Evolutionary conservation across 2,113 vertebrate genomes (phyloP).

Genomic region (Jaculus jaculus): DNA sequence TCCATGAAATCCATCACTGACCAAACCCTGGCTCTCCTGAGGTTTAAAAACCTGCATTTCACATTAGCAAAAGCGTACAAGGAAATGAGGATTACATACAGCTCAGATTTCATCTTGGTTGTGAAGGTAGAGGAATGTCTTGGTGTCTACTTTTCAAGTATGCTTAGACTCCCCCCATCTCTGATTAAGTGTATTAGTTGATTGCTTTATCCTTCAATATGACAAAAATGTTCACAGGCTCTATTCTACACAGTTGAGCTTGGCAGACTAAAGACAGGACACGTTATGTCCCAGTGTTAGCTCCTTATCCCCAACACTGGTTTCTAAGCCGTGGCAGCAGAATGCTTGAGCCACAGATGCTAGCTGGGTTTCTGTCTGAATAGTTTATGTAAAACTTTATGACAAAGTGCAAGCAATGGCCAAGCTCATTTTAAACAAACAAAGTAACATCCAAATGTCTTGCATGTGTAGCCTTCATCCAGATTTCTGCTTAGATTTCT

Average conservation of each 20-base stretch:
- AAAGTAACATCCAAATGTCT: neutral
- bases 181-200: neutral
- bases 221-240: neutral
- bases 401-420: neutral
- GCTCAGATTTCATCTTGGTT: conserved; percentile 24
- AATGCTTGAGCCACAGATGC: neutral
- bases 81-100: conserved; percentile 36
- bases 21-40: conserved; percentile 11
- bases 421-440: neutral
- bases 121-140: neutral
- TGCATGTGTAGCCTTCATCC: neutral
- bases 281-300: neutral
- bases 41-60: conserved; percentile 48
- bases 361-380: neutral
- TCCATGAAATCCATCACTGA: conserved; percentile 49
- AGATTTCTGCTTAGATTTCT: conserved; percentile 31
- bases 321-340: neutral
- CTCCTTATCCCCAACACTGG: neutral
- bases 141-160: conserved; percentile 15
- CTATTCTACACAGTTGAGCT: neutral
- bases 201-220: conserved; percentile 10
- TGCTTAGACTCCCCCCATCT: neutral
- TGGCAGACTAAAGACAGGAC: neutral
- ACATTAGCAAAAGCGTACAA: conserved; percentile 48
- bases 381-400: neutral